These are phyloP conservation scores for Xestobium rufovillosum DNA, from an alignment of 2,888 invertebrate species.

Conservation along the genomic window DNA sequence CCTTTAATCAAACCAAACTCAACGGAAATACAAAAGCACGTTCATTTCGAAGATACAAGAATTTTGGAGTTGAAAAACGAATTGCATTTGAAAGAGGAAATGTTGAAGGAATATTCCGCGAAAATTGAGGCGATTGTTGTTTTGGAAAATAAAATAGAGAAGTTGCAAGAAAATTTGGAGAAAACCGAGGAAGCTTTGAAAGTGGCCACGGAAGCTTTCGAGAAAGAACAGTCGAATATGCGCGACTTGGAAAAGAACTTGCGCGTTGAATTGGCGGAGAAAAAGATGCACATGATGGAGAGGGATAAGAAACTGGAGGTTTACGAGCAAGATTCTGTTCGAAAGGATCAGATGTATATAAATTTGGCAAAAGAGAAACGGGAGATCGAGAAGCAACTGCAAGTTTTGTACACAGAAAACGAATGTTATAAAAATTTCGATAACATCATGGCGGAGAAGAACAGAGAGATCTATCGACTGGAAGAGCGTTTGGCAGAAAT, in stretches of 20 bases:
- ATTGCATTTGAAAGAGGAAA: slow-evolving; percentile 35
- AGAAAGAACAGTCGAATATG: slow-evolving; percentile 50
- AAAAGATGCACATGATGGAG: slow-evolving; percentile 49
- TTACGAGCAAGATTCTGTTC: slow-evolving; percentile 50
- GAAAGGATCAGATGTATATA: slow-evolving; percentile 52
- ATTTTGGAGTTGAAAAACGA: slow-evolving; percentile 33
- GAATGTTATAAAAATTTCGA: slow-evolving; percentile 47
- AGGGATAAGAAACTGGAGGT: slow-evolving; percentile 48
- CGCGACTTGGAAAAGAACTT: slow-evolving; percentile 46
- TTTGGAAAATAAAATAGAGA: slow-evolving; percentile 48
- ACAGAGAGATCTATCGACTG: slow-evolving; percentile 45
- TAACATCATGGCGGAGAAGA: slow-evolving; percentile 50
- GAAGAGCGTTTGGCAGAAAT: slow-evolving; percentile 41
- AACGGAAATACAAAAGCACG: slow-evolving; percentile 37
- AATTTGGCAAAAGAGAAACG: slow-evolving; percentile 53
- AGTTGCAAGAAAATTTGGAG: slow-evolving; percentile 49
- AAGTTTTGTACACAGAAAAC: slow-evolving; percentile 46
- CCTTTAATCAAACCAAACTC: slow-evolving; percentile 34
- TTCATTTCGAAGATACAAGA: slow-evolving; percentile 49
- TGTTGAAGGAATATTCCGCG: slow-evolving; percentile 19
- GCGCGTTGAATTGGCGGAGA: slow-evolving; percentile 50
- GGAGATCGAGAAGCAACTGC: slow-evolving; percentile 46
- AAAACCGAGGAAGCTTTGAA: slow-evolving; percentile 49
- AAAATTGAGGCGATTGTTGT: too few relatives aligned
- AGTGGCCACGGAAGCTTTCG: slow-evolving; percentile 41